Evolutionary conservation across 2,797 vertebrate genomes (phyloP).

Genomic region (Spinus olivaceus): DNA sequence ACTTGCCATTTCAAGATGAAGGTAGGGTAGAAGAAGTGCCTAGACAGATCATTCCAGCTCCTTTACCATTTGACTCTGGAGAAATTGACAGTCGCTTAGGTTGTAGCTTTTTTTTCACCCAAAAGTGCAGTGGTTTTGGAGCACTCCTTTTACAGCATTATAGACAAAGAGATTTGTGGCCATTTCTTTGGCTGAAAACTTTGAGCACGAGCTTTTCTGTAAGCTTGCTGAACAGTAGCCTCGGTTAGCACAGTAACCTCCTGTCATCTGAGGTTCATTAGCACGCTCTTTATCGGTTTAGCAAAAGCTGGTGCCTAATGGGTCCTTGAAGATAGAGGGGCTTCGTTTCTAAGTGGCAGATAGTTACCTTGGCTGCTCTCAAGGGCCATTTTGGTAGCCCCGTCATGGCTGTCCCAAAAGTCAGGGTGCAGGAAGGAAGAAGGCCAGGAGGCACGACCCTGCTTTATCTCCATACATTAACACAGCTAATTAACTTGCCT

Average conservation of each 20-base stretch:
- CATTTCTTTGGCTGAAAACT: neutral
- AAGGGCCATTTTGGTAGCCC: conserved; percentile 6
- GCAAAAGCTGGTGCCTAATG: conserved; percentile 21
- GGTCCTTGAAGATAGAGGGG: neutral
- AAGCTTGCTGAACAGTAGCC: conserved; percentile 16
- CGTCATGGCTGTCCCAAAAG: conserved; percentile 11
- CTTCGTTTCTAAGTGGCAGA: neutral
- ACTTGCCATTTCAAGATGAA: neutral
- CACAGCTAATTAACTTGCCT: conserved; percentile 63
- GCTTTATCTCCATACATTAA: conserved; percentile 61
- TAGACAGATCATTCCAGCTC: neutral
- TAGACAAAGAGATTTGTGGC: neutral
- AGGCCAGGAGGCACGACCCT: conserved; percentile 21
- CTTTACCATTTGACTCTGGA: neutral
- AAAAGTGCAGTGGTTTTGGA: neutral
- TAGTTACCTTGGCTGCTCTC: neutral
- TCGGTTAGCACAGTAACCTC: neutral
- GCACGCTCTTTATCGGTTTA: neutral
- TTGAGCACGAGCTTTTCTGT: neutral
- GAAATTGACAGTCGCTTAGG: neutral
- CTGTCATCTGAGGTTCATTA: conserved; percentile 30
- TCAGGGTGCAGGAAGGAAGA: neutral
- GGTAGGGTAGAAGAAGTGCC: neutral
- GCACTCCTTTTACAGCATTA: neutral
- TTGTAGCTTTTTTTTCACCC: neutral